Conservation (phyloP, 2,113 vertebrate species). For the Tamias sibiricus region DNA sequence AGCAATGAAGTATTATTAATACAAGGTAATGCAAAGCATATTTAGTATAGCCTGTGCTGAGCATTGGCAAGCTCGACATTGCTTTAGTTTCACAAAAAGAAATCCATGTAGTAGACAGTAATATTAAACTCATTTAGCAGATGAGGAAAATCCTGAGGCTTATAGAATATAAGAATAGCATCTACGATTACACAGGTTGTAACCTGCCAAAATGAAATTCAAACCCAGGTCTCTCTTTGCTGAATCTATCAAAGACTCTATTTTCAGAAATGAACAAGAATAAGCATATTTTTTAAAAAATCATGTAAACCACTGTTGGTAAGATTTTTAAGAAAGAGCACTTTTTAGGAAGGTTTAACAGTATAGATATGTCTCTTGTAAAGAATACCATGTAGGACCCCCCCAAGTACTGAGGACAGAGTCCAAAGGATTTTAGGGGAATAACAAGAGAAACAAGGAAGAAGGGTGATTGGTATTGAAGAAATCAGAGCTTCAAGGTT, state of each 20-base stretch:
- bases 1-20: not conserved
- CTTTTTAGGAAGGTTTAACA: not conserved
- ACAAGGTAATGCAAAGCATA: not conserved
- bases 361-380: not conserved
- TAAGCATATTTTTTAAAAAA: too few species aligned
- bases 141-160: not conserved
- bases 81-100: not conserved
- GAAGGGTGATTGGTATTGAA: not conserved
- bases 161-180: not conserved
- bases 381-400: not conserved
- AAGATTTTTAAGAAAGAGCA: not conserved
- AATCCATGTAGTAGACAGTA: not conserved
- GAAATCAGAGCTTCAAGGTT: not conserved
- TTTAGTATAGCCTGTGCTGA: not conserved
- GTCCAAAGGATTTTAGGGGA: not conserved
- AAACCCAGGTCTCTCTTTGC: not conserved
- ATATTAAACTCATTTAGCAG: not conserved
- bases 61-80: not conserved
- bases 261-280: not conserved
- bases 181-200: not conserved
- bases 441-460: not conserved
- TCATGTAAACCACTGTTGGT: not conserved
- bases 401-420: not conserved
- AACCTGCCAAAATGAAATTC: not conserved
- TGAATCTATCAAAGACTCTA: not conserved